Conservation (phyloP, 2,113 vertebrate species). For the Peromyscus leucopus region DNA sequence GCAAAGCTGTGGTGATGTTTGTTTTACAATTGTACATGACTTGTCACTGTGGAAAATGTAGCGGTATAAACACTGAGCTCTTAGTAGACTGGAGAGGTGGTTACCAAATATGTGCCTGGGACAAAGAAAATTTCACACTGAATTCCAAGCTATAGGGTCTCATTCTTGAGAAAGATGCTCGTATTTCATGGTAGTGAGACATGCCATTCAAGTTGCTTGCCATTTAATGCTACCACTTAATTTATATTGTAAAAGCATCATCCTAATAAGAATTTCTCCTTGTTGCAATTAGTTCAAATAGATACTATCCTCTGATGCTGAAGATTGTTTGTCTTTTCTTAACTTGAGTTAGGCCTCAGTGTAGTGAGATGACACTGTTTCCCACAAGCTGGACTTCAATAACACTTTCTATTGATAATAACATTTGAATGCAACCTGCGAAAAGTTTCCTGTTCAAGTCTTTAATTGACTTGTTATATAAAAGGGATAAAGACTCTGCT, state of each 20-base stretch:
- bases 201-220: background rate
- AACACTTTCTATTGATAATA: background rate
- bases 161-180: slow-evolving; percentile 56
- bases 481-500: background rate
- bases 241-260: background rate
- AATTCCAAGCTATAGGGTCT: slow-evolving; percentile 62
- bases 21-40: slow-evolving; percentile 66
- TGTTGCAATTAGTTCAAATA: background rate
- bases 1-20: slow-evolving; percentile 72
- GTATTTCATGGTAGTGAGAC: slow-evolving; percentile 35
- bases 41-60: slow-evolving; percentile 76
- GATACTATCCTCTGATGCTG: background rate
- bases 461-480: background rate
- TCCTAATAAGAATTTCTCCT: background rate
- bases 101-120: slow-evolving; percentile 65
- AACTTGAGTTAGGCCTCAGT: background rate
- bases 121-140: slow-evolving; percentile 71
- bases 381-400: background rate
- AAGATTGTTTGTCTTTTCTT: background rate
- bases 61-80: slow-evolving; percentile 68
- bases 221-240: background rate
- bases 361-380: background rate
- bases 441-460: background rate
- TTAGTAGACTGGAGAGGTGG: slow-evolving; percentile 58
- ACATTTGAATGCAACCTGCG: background rate